Conservation (phyloP, 2,113 vertebrate species). For the Macaca fascicularis region DNA sequence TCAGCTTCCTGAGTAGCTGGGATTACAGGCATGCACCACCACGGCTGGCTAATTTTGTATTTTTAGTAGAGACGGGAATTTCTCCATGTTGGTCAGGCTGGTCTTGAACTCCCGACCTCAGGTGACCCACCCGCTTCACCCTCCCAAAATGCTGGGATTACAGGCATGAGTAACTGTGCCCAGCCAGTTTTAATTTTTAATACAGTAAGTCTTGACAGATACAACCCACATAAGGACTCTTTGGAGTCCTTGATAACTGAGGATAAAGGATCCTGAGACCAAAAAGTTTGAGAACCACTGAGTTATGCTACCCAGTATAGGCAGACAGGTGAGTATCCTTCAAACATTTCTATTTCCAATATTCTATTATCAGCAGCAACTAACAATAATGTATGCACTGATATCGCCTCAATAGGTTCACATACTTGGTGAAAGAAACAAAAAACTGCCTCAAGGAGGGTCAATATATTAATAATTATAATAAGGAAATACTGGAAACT, state of each 20-base stretch:
- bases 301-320: not conserved
- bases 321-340: not conserved
- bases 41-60: not conserved
- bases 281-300: not conserved
- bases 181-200: constrained; percentile 21
- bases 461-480: not conserved
- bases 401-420: not conserved
- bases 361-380: not conserved
- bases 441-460: not conserved
- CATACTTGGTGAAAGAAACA: too few relatives aligned
- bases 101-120: not conserved
- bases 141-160: not conserved
- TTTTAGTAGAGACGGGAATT: not conserved
- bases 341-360: not conserved
- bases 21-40: not conserved
- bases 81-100: not conserved
- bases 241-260: not conserved
- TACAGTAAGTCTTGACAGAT: not conserved
- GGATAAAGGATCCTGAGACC: not conserved
- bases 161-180: not conserved
- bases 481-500: not conserved
- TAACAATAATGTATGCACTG: not conserved
- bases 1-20: not conserved
- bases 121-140: not conserved
- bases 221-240: not conserved